Base-by-base conservation (phyloP, 2,113 vertebrate species). In the Triplophysa siluroides region DNA sequence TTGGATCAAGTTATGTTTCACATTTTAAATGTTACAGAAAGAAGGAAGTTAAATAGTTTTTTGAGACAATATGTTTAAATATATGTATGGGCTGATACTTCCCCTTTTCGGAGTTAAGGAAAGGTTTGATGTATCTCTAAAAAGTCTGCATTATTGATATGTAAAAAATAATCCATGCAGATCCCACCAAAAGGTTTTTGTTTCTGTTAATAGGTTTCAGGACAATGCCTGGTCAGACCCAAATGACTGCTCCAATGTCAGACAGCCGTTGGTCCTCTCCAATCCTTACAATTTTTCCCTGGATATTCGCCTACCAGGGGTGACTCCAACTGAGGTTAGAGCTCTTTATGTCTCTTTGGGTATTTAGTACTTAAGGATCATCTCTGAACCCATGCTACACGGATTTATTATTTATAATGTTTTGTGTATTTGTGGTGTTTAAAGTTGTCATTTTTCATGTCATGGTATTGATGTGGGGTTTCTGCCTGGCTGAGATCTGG, bases 261-360 rank as follows among this genome's bases (percentile, higher is more conserved):
- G 85, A 73, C 92, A 88, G 67, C 89, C 91, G 0, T 87, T 93
- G 33, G 85, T 90, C 85, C 87, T 93, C 19, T 84, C 93, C 50
- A 94, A 94, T 85, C 83, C 93, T 2, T 88, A 94, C 71, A 96
- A 98, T 88, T 96, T 96, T 86, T 92, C 94, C 0, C 18, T 99
- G 89, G 95, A 98, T 62, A 88, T 99, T 66, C 94, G 92, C 56
- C 97, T 98, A 95, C 97, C 96, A n/a, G 95, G 94, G 0, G 94
- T 99, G 21, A 90, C 90, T 0, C 97, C 97, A 18, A 86, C 92
- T 79, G 88, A 85, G 93, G 97, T 99, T 84, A 94, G 94, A 81
- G 16, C 23, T 18, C 56, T 61, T 21, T 24, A n/a, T 16, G 11
- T 38, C 6, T 38, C 33, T 38, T 18, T 3, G 1, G 13, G 19